phyloP scores from a whole-genome alignment of 2,113 vertebrate genomes.

The Megaceryle maxima region DNA sequence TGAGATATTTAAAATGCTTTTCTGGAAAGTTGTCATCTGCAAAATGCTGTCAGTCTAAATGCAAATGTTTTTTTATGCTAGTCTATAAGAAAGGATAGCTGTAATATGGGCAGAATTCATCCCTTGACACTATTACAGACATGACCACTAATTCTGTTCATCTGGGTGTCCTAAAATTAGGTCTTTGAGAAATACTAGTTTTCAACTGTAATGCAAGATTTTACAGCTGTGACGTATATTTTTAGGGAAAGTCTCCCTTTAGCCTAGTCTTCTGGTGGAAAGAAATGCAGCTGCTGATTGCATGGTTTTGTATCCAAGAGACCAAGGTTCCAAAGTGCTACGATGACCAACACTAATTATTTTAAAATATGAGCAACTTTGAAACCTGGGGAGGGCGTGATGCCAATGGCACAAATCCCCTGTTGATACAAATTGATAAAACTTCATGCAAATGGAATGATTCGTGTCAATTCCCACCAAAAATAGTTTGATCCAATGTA shows the following conservation, averaged over 20 bases:
- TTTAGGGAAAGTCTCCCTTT: neutral
- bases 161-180: neutral
- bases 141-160: neutral
- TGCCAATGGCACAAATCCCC: neutral
- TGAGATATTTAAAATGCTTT: neutral
- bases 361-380: neutral
- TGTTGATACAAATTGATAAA: neutral
- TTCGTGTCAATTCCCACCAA: neutral
- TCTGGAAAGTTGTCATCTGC: neutral
- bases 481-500: neutral
- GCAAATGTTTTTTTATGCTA: neutral
- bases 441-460: neutral
- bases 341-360: neutral
- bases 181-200: neutral
- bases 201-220: neutral
- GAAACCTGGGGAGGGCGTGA: neutral
- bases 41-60: neutral
- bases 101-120: neutral
- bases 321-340: neutral
- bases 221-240: neutral
- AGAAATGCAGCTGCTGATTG: neutral
- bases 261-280: neutral
- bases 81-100: neutral
- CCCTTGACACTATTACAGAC: neutral
- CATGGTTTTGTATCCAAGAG: neutral